A percentile compares a stretch with the other conserved stretches of the same genome.
These are phyloP conservation scores for Callocephalon fimbriatum DNA, from an alignment of 2,113 vertebrate genomes.

Conservation along the genomic window DNA sequence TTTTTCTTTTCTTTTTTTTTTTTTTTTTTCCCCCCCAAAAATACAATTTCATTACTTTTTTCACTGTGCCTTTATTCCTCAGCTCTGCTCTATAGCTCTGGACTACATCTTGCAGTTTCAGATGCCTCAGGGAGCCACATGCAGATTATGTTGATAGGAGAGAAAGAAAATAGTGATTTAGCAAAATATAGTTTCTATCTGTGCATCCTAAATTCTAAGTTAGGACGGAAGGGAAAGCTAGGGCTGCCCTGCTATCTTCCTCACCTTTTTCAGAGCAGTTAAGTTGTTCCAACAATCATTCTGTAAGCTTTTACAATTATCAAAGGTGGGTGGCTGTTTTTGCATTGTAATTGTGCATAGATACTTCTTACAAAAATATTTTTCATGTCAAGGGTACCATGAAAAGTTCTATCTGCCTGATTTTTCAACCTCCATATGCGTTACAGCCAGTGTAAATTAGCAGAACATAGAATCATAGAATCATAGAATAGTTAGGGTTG, in stretches of 20 bases:
- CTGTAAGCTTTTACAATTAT: background rate
- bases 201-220: background rate
- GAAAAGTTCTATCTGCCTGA: background rate
- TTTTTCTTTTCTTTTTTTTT: background rate
- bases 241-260: background rate
- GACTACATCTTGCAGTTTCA: background rate
- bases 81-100: background rate
- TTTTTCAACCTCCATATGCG: background rate
- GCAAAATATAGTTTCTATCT: background rate
- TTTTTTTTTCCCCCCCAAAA: background rate
- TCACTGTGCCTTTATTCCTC: background rate
- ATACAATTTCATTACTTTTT: background rate
- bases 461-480: background rate
- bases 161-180: background rate
- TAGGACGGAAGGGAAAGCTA: background rate
- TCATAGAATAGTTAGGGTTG: no score
- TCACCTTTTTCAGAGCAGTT: background rate
- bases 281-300: rapidly evolving
- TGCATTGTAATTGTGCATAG: background rate
- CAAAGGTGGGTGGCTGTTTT: background rate
- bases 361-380: background rate
- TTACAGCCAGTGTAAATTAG: background rate
- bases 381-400: background rate
- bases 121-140: background rate
- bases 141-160: background rate